A percentile compares a stretch with the other conserved stretches of the same genome.
Evolutionary conservation across 2,797 vertebrate species (phyloP).

Genomic region (Ispidina picta): DNA sequence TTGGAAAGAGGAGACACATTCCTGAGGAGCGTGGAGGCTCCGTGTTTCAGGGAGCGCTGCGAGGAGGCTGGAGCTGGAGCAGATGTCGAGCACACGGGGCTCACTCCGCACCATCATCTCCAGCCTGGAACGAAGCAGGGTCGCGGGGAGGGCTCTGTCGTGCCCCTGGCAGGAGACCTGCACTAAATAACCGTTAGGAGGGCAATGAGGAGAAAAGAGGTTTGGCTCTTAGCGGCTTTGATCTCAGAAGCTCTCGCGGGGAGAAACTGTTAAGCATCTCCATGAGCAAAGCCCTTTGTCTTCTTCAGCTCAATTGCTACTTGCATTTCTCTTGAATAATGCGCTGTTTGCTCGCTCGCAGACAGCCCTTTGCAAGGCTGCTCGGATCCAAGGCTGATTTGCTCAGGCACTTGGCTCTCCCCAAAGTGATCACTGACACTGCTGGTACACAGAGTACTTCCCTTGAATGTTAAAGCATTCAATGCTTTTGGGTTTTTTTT

Average conservation of each 20-base stretch:
- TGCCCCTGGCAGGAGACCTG: conserved; percentile 56
- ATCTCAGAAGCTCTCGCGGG: background rate
- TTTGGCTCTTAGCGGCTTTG: background rate
- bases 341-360: conserved; percentile 57
- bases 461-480: conserved; percentile 56
- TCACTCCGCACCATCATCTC: background rate
- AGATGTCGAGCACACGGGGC: conserved; percentile 22
- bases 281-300: conserved; percentile 56
- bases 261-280: conserved; percentile 32
- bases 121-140: background rate
- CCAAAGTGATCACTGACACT: conserved; percentile 43
- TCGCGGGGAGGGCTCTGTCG: background rate
- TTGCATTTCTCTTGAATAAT: conserved; percentile 69
- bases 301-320: conserved; percentile 53
- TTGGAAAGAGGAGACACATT: conserved; percentile 48
- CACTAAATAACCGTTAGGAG: conserved; percentile 11
- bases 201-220: conserved; percentile 4
- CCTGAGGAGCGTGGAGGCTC: background rate
- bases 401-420: conserved; percentile 58
- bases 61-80: background rate
- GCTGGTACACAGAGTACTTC: conserved; percentile 61
- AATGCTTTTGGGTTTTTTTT: background rate
- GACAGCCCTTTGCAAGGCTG: conserved; percentile 49
- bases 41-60: conserved; percentile 1
- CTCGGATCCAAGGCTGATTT: conserved; percentile 62